phyloP scores from a whole-genome alignment of 1,140 invertebrate genomes.

The Reticulitermes speratus region DNA sequence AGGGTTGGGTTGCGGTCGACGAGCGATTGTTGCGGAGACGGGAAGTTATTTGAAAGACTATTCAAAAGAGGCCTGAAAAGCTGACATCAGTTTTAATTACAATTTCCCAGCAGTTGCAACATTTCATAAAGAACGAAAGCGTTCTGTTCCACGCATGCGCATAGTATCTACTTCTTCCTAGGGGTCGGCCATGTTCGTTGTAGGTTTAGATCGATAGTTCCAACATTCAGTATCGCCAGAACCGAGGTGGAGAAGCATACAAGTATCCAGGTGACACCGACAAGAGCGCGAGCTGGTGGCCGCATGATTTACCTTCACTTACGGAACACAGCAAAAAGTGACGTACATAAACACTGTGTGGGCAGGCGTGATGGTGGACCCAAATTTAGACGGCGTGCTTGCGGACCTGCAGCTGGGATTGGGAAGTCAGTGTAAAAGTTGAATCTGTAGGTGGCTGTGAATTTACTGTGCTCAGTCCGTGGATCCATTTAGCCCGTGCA shows the following conservation, averaged over 20 bases:
- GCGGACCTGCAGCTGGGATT: too few relatives aligned
- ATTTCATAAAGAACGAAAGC: too few relatives aligned
- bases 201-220: not conserved
- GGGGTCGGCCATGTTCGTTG: not conserved
- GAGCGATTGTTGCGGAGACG: too few relatives aligned
- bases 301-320: too few relatives aligned
- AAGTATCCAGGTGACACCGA: not conserved
- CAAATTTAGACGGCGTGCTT: too few relatives aligned
- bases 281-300: too few relatives aligned
- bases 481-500: not conserved
- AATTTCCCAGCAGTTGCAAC: too few relatives aligned
- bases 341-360: not conserved
- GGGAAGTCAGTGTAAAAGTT: too few relatives aligned
- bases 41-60: too few relatives aligned
- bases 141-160: not conserved
- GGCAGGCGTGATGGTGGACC: not conserved
- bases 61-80: too few relatives aligned
- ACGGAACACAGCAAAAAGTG: not conserved
- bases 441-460: not conserved
- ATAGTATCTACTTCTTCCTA: not conserved
- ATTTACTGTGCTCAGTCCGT: slow-evolving; percentile 19
- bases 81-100: too few relatives aligned
- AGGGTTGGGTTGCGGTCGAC: too few relatives aligned
- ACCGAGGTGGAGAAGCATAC: not conserved
- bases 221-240: not conserved